Percentiles rank a stretch among this genome's conserved stretches.
phyloP scores from a whole-genome alignment of 23 tunicate genomes.

The Corella eumyota region DNA sequence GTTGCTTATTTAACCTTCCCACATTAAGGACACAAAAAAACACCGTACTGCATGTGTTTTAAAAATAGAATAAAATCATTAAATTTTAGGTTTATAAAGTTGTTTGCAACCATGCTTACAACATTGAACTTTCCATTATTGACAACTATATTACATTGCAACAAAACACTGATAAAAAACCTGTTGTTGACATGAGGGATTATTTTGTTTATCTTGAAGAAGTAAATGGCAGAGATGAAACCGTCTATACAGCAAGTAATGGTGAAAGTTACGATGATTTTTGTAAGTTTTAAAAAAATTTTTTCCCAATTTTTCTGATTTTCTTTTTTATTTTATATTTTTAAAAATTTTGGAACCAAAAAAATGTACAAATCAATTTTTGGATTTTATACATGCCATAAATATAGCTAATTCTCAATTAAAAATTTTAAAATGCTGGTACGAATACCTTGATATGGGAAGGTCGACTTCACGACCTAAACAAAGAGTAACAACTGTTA shows the following conservation, averaged over 20 bases:
- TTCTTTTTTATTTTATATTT: too few relatives aligned
- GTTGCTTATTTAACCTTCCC: background rate
- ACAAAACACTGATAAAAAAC: background rate
- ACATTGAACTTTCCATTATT: slow-evolving; percentile 11
- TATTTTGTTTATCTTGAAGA: slow-evolving; percentile 53
- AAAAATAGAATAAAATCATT: too few relatives aligned
- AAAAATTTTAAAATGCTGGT: too few relatives aligned
- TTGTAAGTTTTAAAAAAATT: slow-evolving; percentile 5
- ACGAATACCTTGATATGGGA: too few relatives aligned
- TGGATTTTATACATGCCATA: too few relatives aligned
- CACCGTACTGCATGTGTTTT: too few relatives aligned
- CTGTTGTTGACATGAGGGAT: slow-evolving; percentile 3
- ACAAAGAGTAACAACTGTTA: too few relatives aligned
- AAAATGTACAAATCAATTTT: too few relatives aligned
- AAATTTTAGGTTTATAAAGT: slow-evolving; percentile 51
- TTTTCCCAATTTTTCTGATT: too few relatives aligned
- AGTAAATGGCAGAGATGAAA: slow-evolving; percentile 47
- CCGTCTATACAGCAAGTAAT: slow-evolving; percentile 18
- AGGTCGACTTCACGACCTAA: too few relatives aligned
- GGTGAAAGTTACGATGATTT: slow-evolving; percentile 7
- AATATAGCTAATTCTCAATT: too few relatives aligned
- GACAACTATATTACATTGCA: background rate
- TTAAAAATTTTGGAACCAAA: too few relatives aligned
- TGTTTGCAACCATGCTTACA: slow-evolving; percentile 24
- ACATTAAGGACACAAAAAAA: background rate